phyloP scores from a whole-genome alignment of 2,797 vertebrate species.

The Lerista edwardsae region DNA sequence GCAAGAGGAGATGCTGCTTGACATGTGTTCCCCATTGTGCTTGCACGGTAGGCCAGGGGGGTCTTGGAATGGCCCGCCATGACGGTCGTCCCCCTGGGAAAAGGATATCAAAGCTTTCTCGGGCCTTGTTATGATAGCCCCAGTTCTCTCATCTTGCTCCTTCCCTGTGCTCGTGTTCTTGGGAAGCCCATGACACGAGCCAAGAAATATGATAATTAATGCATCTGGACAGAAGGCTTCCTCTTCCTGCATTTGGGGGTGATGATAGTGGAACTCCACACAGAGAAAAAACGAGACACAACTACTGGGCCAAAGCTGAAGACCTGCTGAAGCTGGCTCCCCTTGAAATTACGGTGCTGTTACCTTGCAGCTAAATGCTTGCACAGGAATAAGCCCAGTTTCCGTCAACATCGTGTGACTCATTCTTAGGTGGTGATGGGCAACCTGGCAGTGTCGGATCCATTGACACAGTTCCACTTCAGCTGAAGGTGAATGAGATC shows the following conservation, averaged over 20 bases:
- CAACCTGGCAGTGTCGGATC: not conserved
- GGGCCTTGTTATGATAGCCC: conserved; percentile 24
- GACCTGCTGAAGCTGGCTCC: conserved; percentile 8
- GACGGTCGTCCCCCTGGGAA: not conserved
- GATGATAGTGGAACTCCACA: not conserved
- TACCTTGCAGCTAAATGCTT: not conserved
- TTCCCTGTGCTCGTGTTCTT: not conserved
- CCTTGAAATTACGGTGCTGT: not conserved
- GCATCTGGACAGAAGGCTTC: conserved; percentile 23
- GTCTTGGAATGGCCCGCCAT: not conserved
- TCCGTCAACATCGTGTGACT: too few relatives aligned
- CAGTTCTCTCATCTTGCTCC: not conserved
- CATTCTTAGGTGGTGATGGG: not conserved
- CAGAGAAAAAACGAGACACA: not conserved
- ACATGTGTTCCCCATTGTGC: conserved; percentile 38
- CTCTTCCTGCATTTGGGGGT: not conserved
- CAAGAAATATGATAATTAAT: conserved; percentile 26
- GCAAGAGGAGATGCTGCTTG: conserved; percentile 9
- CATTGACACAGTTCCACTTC: not conserved
- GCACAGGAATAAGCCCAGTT: not conserved
- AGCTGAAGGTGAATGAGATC: not conserved
- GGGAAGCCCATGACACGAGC: not conserved
- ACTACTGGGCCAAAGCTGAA: not conserved
- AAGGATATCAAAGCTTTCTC: conserved; percentile 50
- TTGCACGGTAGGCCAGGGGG: not conserved